These are phyloP conservation scores for Seira musarum DNA, from an alignment of 2,888 invertebrate species.

Conservation along the genomic window DNA sequence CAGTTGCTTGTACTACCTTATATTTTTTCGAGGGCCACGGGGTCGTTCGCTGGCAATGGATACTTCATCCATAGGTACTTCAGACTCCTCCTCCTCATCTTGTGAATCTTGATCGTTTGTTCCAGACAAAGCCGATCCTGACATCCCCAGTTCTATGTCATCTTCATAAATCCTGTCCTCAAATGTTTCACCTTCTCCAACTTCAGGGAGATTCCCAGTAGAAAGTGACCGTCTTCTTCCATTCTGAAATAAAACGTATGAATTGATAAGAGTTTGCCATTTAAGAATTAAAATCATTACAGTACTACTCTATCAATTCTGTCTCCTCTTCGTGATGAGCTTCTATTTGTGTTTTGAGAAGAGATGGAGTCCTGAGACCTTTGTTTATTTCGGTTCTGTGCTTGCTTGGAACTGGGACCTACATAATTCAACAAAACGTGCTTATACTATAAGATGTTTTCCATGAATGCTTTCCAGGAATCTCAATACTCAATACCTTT, in stretches of 20 bases:
- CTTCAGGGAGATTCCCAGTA: slow-evolving; percentile 68
- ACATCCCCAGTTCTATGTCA: slow-evolving; percentile 67
- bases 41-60: slow-evolving; percentile 65
- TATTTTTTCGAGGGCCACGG: slow-evolving; percentile 47
- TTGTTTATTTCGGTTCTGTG: slow-evolving; percentile 54
- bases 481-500: slow-evolving; percentile 39
- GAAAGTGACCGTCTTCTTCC: slow-evolving; percentile 70
- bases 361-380: slow-evolving; percentile 68
- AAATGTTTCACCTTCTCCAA: slow-evolving; percentile 67
- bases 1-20: slow-evolving; percentile 41
- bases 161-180: slow-evolving; percentile 72
- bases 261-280: not conserved
- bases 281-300: no score
- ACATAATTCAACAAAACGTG: not conserved
- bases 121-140: slow-evolving; percentile 65
- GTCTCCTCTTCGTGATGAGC: slow-evolving; percentile 54
- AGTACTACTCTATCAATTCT: slow-evolving; percentile 8
- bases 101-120: slow-evolving; percentile 63
- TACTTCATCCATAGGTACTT: slow-evolving; percentile 64
- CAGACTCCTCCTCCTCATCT: slow-evolving; percentile 64
- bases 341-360: slow-evolving; percentile 57
- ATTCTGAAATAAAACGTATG: slow-evolving; percentile 39
- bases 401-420: slow-evolving; percentile 49
- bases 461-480: not conserved
- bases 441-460: no score